phyloP scores from a whole-genome alignment of 2,888 invertebrate genomes.

The Epirrita christyi region DNA sequence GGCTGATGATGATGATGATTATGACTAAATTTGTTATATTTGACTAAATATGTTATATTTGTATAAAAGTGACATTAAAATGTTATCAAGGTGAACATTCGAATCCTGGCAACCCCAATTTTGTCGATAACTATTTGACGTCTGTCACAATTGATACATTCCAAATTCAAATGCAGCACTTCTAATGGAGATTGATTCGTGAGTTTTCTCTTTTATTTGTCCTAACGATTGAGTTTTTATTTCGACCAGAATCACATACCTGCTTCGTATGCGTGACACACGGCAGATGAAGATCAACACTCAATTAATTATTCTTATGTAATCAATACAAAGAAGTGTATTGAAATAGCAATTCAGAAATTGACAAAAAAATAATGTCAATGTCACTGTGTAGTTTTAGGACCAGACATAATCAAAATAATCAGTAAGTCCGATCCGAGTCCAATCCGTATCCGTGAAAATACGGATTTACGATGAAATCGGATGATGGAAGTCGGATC shows the following conservation, averaged over 20 bases:
- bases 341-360: conserved; percentile 12
- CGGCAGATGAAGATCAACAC: conserved; percentile 37
- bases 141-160: conserved; percentile 19
- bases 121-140: not conserved
- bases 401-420: too few species aligned
- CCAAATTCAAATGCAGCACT: conserved; percentile 21
- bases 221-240: conserved; percentile 28
- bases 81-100: too few species aligned
- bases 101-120: too few species aligned
- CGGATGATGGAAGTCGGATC: too few species aligned
- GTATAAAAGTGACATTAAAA: too few species aligned
- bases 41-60: too few species aligned
- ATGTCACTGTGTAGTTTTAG: too few species aligned
- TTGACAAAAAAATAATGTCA: not conserved
- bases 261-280: conserved; percentile 39
- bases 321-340: conserved; percentile 35
- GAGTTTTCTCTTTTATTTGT: conserved; percentile 25
- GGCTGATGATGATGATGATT: too few species aligned
- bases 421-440: too few species aligned
- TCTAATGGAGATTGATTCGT: conserved; percentile 23
- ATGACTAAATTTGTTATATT: too few species aligned
- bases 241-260: conserved; percentile 32
- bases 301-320: conserved; percentile 33
- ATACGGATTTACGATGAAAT: too few species aligned
- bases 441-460: too few species aligned